Conservation (phyloP, 2,797 vertebrate genomes). For the Phaenicophaeus curvirostris region DNA sequence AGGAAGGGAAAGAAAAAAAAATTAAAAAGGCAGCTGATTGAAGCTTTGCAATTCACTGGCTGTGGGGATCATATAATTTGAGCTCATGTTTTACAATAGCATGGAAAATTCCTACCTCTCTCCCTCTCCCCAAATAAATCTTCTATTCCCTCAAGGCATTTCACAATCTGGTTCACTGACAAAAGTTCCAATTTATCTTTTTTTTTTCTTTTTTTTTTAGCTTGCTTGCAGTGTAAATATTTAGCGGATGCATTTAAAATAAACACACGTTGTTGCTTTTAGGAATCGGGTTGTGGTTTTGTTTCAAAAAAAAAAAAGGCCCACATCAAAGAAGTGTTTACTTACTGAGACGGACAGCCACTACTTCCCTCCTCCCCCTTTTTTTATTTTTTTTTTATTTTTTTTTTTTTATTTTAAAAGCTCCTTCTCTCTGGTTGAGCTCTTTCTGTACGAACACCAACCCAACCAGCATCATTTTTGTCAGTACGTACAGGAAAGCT, state of each 20-base stretch:
- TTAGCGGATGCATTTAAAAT: slow-evolving; percentile 60
- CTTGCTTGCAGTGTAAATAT: slow-evolving; percentile 53
- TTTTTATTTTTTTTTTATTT: too few species aligned
- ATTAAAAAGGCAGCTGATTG: slow-evolving; percentile 55
- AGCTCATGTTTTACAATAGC: slow-evolving; percentile 64
- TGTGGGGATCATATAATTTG: slow-evolving; percentile 55
- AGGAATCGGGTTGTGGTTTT: slow-evolving; percentile 20
- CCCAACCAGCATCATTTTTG: neutral
- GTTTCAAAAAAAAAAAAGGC: neutral
- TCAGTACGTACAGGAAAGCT: neutral
- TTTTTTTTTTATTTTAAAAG: slow-evolving; percentile 39
- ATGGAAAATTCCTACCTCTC: slow-evolving; percentile 64
- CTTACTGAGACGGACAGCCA: slow-evolving; percentile 36
- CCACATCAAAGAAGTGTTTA: slow-evolving; percentile 49
- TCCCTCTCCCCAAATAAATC: slow-evolving; percentile 60
- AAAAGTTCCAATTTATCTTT: slow-evolving; percentile 41
- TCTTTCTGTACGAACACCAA: slow-evolving; percentile 4
- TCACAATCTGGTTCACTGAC: slow-evolving; percentile 60
- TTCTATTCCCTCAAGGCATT: slow-evolving; percentile 57
- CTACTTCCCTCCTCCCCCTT: neutral
- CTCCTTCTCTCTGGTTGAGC: slow-evolving; percentile 6
- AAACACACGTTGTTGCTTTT: slow-evolving; percentile 61
- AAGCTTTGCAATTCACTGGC: slow-evolving; percentile 52
- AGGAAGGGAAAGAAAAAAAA: neutral
- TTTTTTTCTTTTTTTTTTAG: neutral